These are phyloP conservation scores for Dendrolimus pini DNA, from an alignment of 2,888 invertebrate genomes.

Conservation along the genomic window DNA sequence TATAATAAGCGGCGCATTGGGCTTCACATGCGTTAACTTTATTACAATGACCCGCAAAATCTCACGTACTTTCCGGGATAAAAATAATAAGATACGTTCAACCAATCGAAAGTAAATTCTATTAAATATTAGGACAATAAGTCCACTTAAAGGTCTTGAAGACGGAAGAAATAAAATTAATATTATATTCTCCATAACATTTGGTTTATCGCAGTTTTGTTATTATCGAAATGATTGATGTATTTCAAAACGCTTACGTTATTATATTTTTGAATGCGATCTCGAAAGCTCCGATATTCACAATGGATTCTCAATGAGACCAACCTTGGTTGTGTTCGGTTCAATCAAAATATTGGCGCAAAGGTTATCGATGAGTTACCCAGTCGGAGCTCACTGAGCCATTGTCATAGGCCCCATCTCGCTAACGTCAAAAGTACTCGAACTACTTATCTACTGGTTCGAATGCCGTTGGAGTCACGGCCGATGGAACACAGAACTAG, in stretches of 20 bases:
- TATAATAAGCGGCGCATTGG: too few relatives aligned
- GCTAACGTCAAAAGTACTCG: slow-evolving; percentile 43
- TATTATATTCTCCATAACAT: background rate
- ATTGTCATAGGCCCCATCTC: slow-evolving; percentile 38
- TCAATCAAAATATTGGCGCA: slow-evolving; percentile 63
- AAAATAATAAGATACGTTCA: too few relatives aligned
- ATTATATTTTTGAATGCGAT: slow-evolving; percentile 40
- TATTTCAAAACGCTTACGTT: slow-evolving; percentile 42
- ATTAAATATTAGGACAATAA: too few relatives aligned
- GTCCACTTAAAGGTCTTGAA: too few relatives aligned
- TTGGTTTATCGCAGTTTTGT: slow-evolving; percentile 23
- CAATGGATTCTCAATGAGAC: slow-evolving; percentile 45
- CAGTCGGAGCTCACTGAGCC: slow-evolving; percentile 21
- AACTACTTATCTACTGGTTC: slow-evolving; percentile 41
- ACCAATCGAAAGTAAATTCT: too few relatives aligned
- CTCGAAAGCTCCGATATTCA: slow-evolving; percentile 30
- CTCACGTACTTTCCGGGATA: too few relatives aligned
- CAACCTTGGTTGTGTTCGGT: slow-evolving; percentile 56
- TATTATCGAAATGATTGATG: slow-evolving; percentile 30
- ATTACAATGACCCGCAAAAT: too few relatives aligned
- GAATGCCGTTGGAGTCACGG: slow-evolving; percentile 59
- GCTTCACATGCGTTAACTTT: too few relatives aligned
- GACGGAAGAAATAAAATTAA: too few relatives aligned
- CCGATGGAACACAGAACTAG: slow-evolving; percentile 47
- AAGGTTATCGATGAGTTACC: slow-evolving; percentile 50